phyloP scores from a whole-genome alignment of 1,140 invertebrate species.

The Zaprionus tsacasi region DNA sequence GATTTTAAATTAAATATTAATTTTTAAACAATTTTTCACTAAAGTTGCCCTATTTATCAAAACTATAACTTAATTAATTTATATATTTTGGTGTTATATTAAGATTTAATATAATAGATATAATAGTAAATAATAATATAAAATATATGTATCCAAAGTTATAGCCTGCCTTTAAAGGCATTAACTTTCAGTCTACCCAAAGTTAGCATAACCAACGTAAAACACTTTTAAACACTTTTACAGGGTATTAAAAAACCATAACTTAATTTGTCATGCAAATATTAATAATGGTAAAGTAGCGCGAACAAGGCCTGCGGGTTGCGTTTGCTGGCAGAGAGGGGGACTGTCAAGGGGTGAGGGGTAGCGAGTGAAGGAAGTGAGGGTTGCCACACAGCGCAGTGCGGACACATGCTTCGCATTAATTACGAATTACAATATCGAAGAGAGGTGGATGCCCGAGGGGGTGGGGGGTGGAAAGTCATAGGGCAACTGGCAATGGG shows the following conservation, averaged over 20 bases:
- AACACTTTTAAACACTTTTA: background rate
- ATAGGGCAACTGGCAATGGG: slow-evolving; percentile 31
- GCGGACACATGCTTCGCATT: slow-evolving; percentile 40
- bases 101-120: too few relatives aligned
- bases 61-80: too few relatives aligned
- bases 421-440: slow-evolving; percentile 63
- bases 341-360: too few relatives aligned
- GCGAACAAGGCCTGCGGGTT: background rate
- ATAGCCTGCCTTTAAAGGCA: too few relatives aligned
- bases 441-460: slow-evolving; percentile 10
- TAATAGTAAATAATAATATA: too few relatives aligned
- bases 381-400: background rate
- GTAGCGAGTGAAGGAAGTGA: background rate
- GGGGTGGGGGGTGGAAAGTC: slow-evolving; percentile 10
- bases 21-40: too few relatives aligned
- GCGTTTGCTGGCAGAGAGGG: background rate
- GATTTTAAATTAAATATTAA: too few relatives aligned
- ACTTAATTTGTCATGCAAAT: slow-evolving; percentile 6
- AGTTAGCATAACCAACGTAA: background rate
- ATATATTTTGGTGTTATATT: too few relatives aligned
- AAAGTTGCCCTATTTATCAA: too few relatives aligned
- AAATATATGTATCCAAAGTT: too few relatives aligned
- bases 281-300: slow-evolving; percentile 3
- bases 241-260: slow-evolving; percentile 2
- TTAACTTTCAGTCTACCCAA: too few relatives aligned